phyloP scores from a whole-genome alignment of 2,797 vertebrate species.

The Notamacropus eugenii region DNA sequence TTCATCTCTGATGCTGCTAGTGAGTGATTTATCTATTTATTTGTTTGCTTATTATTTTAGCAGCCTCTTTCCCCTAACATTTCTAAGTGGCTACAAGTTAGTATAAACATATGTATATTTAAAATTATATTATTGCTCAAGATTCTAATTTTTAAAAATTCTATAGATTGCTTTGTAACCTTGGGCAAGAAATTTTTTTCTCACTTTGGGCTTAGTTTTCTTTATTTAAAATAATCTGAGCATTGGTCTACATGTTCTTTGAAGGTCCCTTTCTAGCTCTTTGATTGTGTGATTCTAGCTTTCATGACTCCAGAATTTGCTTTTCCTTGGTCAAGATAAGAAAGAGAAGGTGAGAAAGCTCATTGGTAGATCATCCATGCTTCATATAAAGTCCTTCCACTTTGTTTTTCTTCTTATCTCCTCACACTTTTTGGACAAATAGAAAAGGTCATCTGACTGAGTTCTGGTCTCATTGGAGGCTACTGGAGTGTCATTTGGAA shows the following conservation, averaged over 20 bases:
- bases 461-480: slow-evolving; percentile 25
- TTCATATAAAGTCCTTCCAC: slow-evolving; percentile 19
- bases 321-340: neutral
- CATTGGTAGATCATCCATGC: slow-evolving; percentile 32
- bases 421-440: slow-evolving; percentile 35
- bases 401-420: slow-evolving; percentile 30
- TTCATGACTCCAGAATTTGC: neutral
- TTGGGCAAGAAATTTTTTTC: neutral
- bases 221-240: slow-evolving; percentile 3
- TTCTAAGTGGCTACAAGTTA: neutral
- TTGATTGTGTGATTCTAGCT: neutral
- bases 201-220: neutral
- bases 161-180: neutral
- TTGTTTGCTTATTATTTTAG: neutral
- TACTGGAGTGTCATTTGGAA: slow-evolving; percentile 42
- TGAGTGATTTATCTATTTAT: neutral
- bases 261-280: neutral
- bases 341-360: slow-evolving; percentile 12
- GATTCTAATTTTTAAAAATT: neutral
- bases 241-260: neutral
- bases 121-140: neutral
- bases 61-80: neutral
- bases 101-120: neutral
- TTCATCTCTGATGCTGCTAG: neutral
- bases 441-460: slow-evolving; percentile 40